These are phyloP conservation scores for Apotomis betuletana DNA, from an alignment of 2,888 invertebrate genomes.

Conservation along the genomic window DNA sequence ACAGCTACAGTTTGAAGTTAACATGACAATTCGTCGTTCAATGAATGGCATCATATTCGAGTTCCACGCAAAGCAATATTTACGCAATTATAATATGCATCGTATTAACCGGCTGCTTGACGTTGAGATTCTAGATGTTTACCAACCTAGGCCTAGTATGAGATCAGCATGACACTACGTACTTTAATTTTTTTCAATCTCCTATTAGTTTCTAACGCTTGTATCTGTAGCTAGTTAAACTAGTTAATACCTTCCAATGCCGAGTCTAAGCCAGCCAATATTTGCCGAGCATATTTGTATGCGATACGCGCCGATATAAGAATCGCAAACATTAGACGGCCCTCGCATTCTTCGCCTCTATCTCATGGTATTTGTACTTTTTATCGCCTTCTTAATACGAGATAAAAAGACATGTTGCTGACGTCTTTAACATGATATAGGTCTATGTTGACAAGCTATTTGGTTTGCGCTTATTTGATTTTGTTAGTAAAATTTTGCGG, in stretches of 20 bases:
- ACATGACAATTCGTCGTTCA: neutral
- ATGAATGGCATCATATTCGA: constrained; percentile 19
- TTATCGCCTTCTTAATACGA: constrained; percentile 11
- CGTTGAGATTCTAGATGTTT: constrained; percentile 42
- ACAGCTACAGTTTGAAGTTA: too few relatives aligned
- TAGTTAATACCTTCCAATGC: constrained; percentile 36
- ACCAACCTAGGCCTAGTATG: constrained; percentile 24
- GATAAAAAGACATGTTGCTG: constrained; percentile 10
- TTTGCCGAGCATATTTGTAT: constrained; percentile 39
- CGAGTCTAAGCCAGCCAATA: constrained; percentile 29
- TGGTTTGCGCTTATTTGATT: neutral
- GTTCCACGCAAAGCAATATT: constrained; percentile 41
- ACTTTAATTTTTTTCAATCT: constrained; percentile 4
- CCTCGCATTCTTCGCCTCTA: constrained; percentile 33
- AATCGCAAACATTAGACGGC: constrained; percentile 21
- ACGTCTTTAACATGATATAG: neutral
- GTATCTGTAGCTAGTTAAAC: constrained; percentile 36
- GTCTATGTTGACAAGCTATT: neutral
- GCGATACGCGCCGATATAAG: constrained; percentile 35
- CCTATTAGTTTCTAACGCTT: constrained; percentile 36
- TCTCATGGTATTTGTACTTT: constrained; percentile 29
- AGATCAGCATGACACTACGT: constrained; percentile 32
- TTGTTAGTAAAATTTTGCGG: neutral
- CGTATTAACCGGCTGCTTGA: constrained; percentile 49
- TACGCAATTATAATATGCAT: constrained; percentile 49